A percentile compares a stretch with the other conserved stretches of the same genome.
Conservation (phyloP, 2,888 invertebrate species). For the Eurytoma adleriae region DNA sequence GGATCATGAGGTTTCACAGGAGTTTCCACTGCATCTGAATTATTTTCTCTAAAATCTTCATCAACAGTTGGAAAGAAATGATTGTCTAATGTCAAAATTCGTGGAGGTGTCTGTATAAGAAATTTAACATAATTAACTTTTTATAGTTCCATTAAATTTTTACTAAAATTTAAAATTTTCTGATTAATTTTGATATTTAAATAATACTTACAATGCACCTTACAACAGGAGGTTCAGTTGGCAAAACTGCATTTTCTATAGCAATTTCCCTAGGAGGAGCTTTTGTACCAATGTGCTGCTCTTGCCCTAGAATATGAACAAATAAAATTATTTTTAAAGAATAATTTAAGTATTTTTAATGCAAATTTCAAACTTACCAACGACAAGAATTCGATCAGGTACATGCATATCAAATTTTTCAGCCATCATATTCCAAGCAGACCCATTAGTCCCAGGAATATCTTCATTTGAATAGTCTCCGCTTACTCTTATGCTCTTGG, state of each 20-base stretch:
- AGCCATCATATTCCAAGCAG: slow-evolving; percentile 77
- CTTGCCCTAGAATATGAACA: slow-evolving; percentile 77
- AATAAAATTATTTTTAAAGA: not conserved
- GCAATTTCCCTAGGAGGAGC: slow-evolving; percentile 92
- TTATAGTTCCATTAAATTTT: not conserved
- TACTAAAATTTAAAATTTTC: not conserved
- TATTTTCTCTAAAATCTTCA: slow-evolving; percentile 77
- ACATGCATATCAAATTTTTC: slow-evolving; percentile 95
- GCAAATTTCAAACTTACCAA: slow-evolving; percentile 82
- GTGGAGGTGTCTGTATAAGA: slow-evolving; percentile 86
- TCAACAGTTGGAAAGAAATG: slow-evolving; percentile 86
- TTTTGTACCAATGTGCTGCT: slow-evolving; percentile 81
- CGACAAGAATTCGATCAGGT: slow-evolving; percentile 93
- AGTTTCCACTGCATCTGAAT: slow-evolving; percentile 60
- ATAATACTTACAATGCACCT: slow-evolving; percentile 72
- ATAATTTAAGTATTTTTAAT: not conserved
- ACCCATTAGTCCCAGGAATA: slow-evolving; percentile 80
- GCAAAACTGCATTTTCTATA: slow-evolving; percentile 88
- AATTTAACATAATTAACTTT: slow-evolving; percentile 28
- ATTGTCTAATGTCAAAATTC: slow-evolving; percentile 90
- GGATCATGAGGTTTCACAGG: slow-evolving; percentile 58
- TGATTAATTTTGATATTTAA: no score
- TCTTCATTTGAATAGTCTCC: slow-evolving; percentile 82
- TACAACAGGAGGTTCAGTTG: slow-evolving; percentile 84
- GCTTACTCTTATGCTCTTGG: slow-evolving; percentile 86